Evolutionary conservation across 2,797 vertebrate species (phyloP).

Genomic region (Eulemur rubriventer): DNA sequence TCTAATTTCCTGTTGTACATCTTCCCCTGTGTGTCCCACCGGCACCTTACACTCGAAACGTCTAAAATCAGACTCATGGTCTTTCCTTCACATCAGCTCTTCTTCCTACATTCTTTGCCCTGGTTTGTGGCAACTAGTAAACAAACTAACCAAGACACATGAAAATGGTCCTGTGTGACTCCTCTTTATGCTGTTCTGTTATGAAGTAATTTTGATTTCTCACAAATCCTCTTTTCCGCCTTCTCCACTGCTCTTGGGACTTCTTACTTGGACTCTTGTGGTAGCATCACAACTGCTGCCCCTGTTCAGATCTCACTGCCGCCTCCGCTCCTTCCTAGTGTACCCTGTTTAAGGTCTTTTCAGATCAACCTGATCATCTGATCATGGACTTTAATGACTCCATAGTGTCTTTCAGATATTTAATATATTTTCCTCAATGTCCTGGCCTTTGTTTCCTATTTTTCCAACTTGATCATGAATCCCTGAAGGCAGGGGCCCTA

Average conservation of each 20-base stretch:
- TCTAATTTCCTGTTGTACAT: neutral
- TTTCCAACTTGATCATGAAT: neutral
- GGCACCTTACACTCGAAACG: neutral
- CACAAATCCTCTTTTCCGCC: neutral
- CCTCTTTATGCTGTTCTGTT: neutral
- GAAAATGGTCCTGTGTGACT: neutral
- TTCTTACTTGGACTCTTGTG: neutral
- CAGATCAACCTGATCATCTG: neutral
- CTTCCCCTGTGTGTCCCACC: neutral
- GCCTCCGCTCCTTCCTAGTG: neutral
- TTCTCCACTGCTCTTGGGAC: neutral
- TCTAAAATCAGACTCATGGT: neutral
- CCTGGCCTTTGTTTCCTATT: neutral
- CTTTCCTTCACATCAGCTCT: neutral
- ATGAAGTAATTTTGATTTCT: neutral
- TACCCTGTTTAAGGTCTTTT: neutral
- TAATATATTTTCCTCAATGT: neutral
- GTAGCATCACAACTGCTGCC: neutral
- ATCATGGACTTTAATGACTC: neutral
- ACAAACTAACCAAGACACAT: neutral
- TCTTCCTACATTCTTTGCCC: neutral
- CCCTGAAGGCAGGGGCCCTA: neutral
- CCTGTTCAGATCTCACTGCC: neutral
- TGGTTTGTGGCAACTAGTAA: neutral
- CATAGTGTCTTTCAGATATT: neutral